A percentile compares a stretch with the other conserved stretches of the same genome.
phyloP scores from a whole-genome alignment of 2,797 vertebrate genomes.

The Enteromius mattozi region DNA sequence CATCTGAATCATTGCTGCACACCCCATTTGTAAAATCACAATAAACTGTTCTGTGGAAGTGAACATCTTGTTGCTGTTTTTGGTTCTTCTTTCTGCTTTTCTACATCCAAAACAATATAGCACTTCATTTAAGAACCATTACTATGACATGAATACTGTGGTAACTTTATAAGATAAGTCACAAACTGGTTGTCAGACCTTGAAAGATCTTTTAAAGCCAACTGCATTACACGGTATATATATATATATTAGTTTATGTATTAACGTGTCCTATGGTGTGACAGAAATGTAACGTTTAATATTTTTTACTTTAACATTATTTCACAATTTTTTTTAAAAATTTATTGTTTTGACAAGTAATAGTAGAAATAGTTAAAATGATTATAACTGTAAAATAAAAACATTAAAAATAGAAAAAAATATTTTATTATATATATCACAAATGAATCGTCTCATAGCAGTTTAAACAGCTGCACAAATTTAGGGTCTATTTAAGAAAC shows the following conservation, averaged over 20 bases:
- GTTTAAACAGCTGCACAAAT: neutral
- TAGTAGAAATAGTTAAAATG: neutral
- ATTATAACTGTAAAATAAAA: no score
- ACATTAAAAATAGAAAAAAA: no score
- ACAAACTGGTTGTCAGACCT: neutral
- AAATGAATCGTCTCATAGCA: neutral
- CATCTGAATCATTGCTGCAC: conserved; percentile 2
- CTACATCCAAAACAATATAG: neutral
- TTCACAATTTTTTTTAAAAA: neutral
- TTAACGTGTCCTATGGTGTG: no score
- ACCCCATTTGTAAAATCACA: neutral
- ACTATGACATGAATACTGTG: neutral
- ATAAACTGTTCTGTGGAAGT: neutral
- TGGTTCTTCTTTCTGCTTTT: neutral
- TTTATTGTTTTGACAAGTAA: neutral
- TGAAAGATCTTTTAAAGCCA: neutral
- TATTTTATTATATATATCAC: no score
- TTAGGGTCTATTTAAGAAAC: neutral
- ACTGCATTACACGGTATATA: no score
- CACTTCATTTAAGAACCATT: neutral
- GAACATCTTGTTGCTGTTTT: neutral
- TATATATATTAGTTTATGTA: no score
- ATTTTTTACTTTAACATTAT: no score
- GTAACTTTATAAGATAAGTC: neutral
- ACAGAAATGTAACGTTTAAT: no score